A percentile compares a stretch with the other conserved stretches of the same genome.
These are phyloP conservation scores for Drosophila robusta DNA, from an alignment of 2,888 invertebrate species.

Conservation along the genomic window DNA sequence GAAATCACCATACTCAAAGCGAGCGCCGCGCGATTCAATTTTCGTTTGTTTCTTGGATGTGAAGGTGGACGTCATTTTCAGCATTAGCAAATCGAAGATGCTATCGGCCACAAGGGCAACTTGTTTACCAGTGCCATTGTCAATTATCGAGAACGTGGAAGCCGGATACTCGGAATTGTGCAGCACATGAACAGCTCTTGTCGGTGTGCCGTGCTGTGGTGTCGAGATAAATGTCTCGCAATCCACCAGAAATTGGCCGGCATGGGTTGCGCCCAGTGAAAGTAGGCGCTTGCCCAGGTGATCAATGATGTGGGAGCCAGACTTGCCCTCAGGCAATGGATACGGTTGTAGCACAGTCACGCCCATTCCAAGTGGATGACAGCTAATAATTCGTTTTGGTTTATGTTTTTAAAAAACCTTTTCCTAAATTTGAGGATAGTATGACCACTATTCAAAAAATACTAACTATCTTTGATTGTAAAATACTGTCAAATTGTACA, in stretches of 20 bases:
- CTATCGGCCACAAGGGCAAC: constrained; percentile 96
- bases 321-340: constrained; percentile 94
- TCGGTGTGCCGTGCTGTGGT: constrained; percentile 87
- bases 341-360: constrained; percentile 90
- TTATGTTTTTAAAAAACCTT: not conserved
- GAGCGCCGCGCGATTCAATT: constrained; percentile 94
- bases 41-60: constrained; percentile 95
- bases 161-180: constrained; percentile 98
- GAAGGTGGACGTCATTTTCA: constrained; percentile 94
- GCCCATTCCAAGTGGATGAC: constrained; percentile 66
- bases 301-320: constrained; percentile 96
- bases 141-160: constrained; percentile 95
- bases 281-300: constrained; percentile 93
- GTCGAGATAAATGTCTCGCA: constrained; percentile 96
- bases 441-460: constrained; percentile 12
- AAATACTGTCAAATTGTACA: not conserved
- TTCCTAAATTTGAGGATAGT: not conserved
- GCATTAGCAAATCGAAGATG: constrained; percentile 95
- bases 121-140: constrained; percentile 92
- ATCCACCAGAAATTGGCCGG: constrained; percentile 96
- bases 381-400: not conserved
- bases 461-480: not conserved
- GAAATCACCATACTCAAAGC: constrained; percentile 96
- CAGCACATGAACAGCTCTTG: constrained; percentile 94
- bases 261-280: constrained; percentile 92